Conservation (phyloP, 2,797 vertebrate genomes). For the Silurus lanzhouensis region DNA sequence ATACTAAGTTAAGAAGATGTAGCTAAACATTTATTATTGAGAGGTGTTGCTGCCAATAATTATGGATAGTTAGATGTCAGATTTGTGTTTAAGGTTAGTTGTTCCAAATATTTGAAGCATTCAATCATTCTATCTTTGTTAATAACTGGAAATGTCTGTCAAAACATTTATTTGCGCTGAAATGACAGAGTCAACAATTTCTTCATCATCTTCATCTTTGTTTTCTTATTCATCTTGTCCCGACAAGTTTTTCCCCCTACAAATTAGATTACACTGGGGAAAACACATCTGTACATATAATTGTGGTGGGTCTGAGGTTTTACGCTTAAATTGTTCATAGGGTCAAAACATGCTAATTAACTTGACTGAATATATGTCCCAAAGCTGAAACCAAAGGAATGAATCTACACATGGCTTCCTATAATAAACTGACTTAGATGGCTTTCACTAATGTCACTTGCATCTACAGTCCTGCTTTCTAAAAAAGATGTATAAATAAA, state of each 20-base stretch:
- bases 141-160: too few species aligned
- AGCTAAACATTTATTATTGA: background rate
- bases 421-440: background rate
- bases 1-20: background rate
- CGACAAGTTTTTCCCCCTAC: background rate
- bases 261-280: background rate
- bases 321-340: background rate
- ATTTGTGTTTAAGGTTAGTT: background rate
- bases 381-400: background rate
- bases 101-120: background rate
- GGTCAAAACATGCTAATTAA: background rate
- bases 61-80: background rate
- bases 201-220: too few species aligned
- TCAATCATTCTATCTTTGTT: background rate
- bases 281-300: background rate
- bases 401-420: background rate
- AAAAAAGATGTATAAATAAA: too few species aligned
- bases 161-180: too few species aligned
- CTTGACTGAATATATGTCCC: background rate
- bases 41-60: too few species aligned
- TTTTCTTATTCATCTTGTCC: too few species aligned
- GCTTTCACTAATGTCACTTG: background rate
- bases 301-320: background rate
- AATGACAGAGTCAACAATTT: too few species aligned
- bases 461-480: background rate